Percentiles rank a stretch among this genome's conserved stretches.
phyloP scores from a whole-genome alignment of 1,140 invertebrate species.

The Carposina sasakii region DNA sequence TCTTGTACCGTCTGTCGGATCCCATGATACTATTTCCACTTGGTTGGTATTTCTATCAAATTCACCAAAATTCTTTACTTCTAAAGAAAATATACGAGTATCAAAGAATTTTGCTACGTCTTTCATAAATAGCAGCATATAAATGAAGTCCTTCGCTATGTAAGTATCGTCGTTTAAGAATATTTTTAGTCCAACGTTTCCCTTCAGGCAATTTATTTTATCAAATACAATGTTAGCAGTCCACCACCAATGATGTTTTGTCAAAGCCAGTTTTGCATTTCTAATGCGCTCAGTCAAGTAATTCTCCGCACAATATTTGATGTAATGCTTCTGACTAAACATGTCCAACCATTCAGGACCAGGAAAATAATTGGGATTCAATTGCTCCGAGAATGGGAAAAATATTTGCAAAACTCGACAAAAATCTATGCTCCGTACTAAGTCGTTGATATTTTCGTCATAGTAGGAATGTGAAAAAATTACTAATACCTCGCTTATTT shows the following conservation, averaged over 20 bases:
- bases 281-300: too few relatives aligned
- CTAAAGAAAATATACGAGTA: too few relatives aligned
- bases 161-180: slow-evolving; percentile 36
- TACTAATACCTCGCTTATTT: slow-evolving; percentile 33
- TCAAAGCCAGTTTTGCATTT: too few relatives aligned
- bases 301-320: too few relatives aligned
- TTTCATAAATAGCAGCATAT: slow-evolving; percentile 33
- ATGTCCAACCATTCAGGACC: too few relatives aligned
- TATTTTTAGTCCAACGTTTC: slow-evolving; percentile 25
- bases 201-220: slow-evolving; percentile 21
- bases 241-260: slow-evolving; percentile 55
- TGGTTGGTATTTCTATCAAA: slow-evolving; percentile 8
- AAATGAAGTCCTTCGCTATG: slow-evolving; percentile 38
- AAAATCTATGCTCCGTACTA: slow-evolving; percentile 38
- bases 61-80: not conserved
- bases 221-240: slow-evolving; percentile 44
- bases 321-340: too few relatives aligned
- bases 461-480: slow-evolving; percentile 43
- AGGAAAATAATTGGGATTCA: slow-evolving; percentile 33
- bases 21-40: slow-evolving; percentile 30
- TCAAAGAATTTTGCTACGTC: slow-evolving; percentile 18
- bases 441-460: slow-evolving; percentile 29
- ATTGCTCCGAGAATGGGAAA: slow-evolving; percentile 41
- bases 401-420: slow-evolving; percentile 42
- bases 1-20: slow-evolving; percentile 27